Evolutionary conservation across 2,888 invertebrate species (phyloP).

Genomic region (Horisme vitalbata): DNA sequence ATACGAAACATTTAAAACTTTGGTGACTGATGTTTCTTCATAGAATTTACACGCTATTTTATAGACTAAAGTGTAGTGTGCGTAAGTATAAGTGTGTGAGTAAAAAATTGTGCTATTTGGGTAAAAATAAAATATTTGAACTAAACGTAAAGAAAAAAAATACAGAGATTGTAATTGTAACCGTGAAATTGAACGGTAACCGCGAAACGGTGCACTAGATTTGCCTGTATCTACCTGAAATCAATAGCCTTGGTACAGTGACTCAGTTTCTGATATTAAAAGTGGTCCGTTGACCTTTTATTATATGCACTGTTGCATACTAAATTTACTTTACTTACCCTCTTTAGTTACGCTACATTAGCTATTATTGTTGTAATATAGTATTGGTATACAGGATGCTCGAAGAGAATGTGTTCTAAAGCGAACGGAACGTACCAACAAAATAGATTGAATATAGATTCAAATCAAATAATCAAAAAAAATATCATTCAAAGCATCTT

Average conservation of each 20-base stretch:
- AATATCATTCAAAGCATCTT: too few species aligned
- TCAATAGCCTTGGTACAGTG: slow-evolving; percentile 74
- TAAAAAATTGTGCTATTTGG: background rate
- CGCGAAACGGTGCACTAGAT: slow-evolving; percentile 37
- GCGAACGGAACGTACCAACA: too few species aligned
- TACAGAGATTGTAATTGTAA: slow-evolving; percentile 30
- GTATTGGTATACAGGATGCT: slow-evolving; percentile 10
- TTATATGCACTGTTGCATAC: slow-evolving; percentile 56
- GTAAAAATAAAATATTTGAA: slow-evolving; percentile 11
- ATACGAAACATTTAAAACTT: too few species aligned
- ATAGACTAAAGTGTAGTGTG: too few species aligned
- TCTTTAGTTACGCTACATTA: slow-evolving; percentile 30
- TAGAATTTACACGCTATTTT: too few species aligned
- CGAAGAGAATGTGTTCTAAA: too few species aligned
- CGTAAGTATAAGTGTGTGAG: too few species aligned
- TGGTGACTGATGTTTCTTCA: too few species aligned
- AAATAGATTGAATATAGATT: too few species aligned
- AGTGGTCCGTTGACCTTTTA: slow-evolving; percentile 77
- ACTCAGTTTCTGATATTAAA: slow-evolving; percentile 76
- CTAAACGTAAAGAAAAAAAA: slow-evolving; percentile 11
- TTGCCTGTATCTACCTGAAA: slow-evolving; percentile 60
- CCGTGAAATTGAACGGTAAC: slow-evolving; percentile 53
- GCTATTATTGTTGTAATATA: slow-evolving; percentile 12
- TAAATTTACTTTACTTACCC: slow-evolving; percentile 45
- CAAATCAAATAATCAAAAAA: too few species aligned